Evolutionary conservation across 2,113 vertebrate genomes (phyloP).

Genomic region (Geococcyx californianus): DNA sequence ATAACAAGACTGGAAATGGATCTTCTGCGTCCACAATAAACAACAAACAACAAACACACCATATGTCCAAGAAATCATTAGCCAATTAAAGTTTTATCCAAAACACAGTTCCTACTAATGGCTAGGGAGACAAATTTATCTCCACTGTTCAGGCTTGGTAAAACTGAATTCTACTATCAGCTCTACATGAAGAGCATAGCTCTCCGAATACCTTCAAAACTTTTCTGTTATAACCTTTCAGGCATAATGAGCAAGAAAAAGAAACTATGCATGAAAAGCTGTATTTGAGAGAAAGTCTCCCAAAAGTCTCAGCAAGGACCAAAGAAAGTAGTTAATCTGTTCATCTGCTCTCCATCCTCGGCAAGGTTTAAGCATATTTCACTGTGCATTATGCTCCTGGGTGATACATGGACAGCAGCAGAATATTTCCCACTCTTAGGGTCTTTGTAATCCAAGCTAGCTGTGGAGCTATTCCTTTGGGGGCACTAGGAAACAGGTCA

Average conservation of each 20-base stretch:
- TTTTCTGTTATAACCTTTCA: not conserved
- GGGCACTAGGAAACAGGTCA: not conserved
- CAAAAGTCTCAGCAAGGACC: not conserved
- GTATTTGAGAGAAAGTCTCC: not conserved
- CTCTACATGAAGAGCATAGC: not conserved
- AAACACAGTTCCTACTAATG: not conserved
- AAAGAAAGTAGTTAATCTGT: not conserved
- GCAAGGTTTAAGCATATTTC: not conserved
- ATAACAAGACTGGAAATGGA: not conserved
- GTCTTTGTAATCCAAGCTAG: not conserved
- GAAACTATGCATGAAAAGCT: not conserved
- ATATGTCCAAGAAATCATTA: not conserved
- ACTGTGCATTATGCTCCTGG: not conserved
- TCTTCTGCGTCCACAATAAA: not conserved
- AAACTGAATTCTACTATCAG: not conserved
- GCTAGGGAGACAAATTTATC: not conserved
- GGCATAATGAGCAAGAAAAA: not conserved
- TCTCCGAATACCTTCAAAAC: not conserved
- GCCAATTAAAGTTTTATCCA: not conserved
- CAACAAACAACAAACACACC: not conserved
- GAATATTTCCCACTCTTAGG: slow-evolving; percentile 34
- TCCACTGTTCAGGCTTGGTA: not conserved
- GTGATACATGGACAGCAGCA: not conserved
- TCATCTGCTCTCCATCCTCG: not conserved
- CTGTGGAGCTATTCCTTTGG: not conserved